Evolutionary conservation across 1,140 invertebrate species (phyloP).

Genomic region (Lithobius niger): DNA sequence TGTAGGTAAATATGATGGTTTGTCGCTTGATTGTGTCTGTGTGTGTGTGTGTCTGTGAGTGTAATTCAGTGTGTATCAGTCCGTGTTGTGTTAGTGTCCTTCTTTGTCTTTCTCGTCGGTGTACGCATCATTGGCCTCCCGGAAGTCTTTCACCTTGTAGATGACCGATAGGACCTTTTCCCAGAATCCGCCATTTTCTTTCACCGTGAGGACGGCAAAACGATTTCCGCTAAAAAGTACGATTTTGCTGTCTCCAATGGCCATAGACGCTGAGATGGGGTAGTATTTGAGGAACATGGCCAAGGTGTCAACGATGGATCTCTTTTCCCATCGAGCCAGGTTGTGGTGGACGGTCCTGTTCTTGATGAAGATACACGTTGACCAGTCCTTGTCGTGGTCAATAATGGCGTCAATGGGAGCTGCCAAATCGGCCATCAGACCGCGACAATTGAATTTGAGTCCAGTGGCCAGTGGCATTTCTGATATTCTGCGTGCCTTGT

Average conservation of each 20-base stretch:
- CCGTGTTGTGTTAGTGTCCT: neutral
- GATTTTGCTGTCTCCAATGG: constrained; percentile 5
- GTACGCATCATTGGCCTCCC: constrained; percentile 13
- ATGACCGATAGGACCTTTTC: constrained; percentile 8
- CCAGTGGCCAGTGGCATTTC: constrained; percentile 3
- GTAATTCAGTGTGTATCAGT: too few species aligned
- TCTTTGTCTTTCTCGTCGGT: constrained; percentile 9
- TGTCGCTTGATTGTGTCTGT: too few species aligned
- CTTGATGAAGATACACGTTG: constrained; percentile 14
- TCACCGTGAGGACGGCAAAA: constrained; percentile 10
- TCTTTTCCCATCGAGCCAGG: constrained; percentile 12
- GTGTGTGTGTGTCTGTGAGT: too few species aligned
- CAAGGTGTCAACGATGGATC: constrained; percentile 13
- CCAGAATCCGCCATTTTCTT: constrained; percentile 12
- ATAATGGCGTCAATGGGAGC: constrained; percentile 11
- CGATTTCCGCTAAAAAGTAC: constrained; percentile 9
- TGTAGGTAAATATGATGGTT: too few species aligned
- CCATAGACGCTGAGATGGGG: constrained; percentile 10
- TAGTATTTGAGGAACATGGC: constrained; percentile 13
- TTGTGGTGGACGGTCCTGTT: constrained; percentile 12
- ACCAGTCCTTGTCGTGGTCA: constrained; percentile 14
- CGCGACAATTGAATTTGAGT: constrained; percentile 10
- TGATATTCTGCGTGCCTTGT: neutral
- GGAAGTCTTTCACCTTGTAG: constrained; percentile 11
- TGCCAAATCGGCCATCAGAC: constrained; percentile 11